phyloP scores from a whole-genome alignment of 2,797 vertebrate genomes.

The Sarcoramphus papa region DNA sequence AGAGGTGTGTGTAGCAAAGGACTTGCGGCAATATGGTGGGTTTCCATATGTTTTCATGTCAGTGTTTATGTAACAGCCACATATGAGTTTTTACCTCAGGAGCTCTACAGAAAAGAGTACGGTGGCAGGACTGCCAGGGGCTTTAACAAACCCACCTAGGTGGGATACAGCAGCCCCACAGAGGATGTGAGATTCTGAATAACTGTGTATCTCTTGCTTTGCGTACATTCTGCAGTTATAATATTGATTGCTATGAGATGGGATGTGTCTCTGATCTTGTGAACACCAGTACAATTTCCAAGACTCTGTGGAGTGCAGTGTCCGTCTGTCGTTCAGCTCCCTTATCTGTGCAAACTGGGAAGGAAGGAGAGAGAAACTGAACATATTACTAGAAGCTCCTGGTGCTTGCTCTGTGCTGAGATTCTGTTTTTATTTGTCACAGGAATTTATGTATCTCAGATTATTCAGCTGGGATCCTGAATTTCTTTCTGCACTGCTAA shows the following conservation, averaged over 20 bases:
- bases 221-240: rapidly evolving
- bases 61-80: rapidly evolving
- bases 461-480: neutral
- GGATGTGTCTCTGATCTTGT: neutral
- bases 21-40: neutral
- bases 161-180: neutral
- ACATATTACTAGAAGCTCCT: neutral
- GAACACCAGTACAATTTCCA: neutral
- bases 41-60: neutral
- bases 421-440: neutral
- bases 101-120: neutral
- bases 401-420: neutral
- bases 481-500: neutral
- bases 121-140: neutral
- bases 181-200: neutral
- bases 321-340: neutral
- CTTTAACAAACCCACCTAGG: neutral
- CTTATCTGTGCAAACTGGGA: neutral
- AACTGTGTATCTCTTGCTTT: neutral
- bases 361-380: neutral
- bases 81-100: rapidly evolving
- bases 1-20: neutral
- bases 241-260: neutral
- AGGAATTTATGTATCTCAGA: neutral
- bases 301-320: neutral